Evolutionary conservation across 1,140 invertebrate species (phyloP), one percentile per base, ranked within the genome.

Genomic region (Orius insidiosus): DNA sequence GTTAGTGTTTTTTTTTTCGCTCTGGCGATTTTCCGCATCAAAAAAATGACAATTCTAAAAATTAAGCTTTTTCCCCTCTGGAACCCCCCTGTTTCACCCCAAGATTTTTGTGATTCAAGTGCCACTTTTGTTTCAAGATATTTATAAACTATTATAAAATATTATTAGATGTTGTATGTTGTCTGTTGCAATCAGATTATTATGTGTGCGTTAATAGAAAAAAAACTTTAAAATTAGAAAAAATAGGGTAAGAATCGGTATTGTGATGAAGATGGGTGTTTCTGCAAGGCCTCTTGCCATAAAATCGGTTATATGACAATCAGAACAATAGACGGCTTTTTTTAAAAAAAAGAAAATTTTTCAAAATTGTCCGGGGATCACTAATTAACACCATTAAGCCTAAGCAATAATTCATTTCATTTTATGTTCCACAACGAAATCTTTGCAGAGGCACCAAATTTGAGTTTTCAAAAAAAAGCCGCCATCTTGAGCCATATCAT

Each of bases 41-140:
- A 24, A 24, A 24, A 24, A 24, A 24, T 24, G 24, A 24, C 24
- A 24, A 24, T 24, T 24, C 24, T 24, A 24, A 24, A 24, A 24
- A 24, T 24, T 24, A 24, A 24, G 24, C 3, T 24, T 24, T 24
- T n/a, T n/a, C n/a, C 24, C 24, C 24, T 24, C n/a, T n/a, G n/a
- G n/a, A n/a, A 33, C 32, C 35, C 18, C 19, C 33, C 35, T 45
- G 40, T 44, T 49, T 49, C 43, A 24, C 24, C 24, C 42, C 48
- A 39, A 49, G 40, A 43, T 43, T 53, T 54, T 55, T 56, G 55
- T 56, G 55, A 56, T 56, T 52, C 48, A 54, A 56, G 55, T 56
- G 55, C 55, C 55, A 56, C 55, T 53, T 56, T 54, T 56, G 55
- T 56, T 56, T 53, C 46, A 54, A 44, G 47, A 46, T 46, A 52